A percentile compares a stretch with the other conserved stretches of the same genome.
These are phyloP conservation scores for Atherinosoma microstoma DNA, from an alignment of 2,797 vertebrate genomes.

Conservation along the genomic window DNA sequence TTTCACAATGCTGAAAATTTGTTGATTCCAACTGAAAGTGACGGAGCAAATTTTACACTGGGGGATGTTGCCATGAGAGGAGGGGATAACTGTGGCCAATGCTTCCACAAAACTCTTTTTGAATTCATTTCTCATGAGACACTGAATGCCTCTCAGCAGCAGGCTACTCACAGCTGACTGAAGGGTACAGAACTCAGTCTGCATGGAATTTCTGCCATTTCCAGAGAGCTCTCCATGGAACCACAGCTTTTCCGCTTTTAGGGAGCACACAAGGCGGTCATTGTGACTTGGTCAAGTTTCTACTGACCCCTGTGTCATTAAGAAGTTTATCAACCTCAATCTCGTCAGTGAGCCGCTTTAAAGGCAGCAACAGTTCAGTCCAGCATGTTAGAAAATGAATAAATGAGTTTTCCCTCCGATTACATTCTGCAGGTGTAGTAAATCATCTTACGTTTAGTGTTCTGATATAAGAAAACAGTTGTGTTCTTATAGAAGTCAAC, in stretches of 20 bases:
- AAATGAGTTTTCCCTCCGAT: neutral
- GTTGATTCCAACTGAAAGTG: conserved; percentile 19
- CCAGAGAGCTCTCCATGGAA: conserved; percentile 57
- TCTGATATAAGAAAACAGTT: neutral
- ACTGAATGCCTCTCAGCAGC: conserved; percentile 54
- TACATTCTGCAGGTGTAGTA: neutral
- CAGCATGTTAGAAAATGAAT: conserved; percentile 7
- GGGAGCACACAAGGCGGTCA: conserved; percentile 60
- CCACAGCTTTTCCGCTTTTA: conserved; percentile 59
- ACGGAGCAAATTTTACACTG: conserved; percentile 41
- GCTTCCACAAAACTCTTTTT: conserved; percentile 59
- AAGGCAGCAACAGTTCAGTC: conserved; percentile 6
- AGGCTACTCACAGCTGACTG: conserved; percentile 34
- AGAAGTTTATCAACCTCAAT: conserved; percentile 37
- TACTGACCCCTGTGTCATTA: conserved; percentile 40
- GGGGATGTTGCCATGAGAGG: conserved; percentile 52
- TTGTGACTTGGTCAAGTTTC: conserved; percentile 61
- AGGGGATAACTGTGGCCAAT: conserved; percentile 45
- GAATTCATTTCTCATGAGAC: conserved; percentile 49
- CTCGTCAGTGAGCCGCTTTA: conserved; percentile 24
- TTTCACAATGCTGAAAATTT: conserved; percentile 7
- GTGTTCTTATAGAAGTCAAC: neutral
- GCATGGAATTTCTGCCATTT: conserved; percentile 58
- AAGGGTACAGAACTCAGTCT: conserved; percentile 49
- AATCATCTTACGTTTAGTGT: neutral